Evolutionary conservation across 2,888 invertebrate species (phyloP).

Genomic region (Ennomos erosarius): DNA sequence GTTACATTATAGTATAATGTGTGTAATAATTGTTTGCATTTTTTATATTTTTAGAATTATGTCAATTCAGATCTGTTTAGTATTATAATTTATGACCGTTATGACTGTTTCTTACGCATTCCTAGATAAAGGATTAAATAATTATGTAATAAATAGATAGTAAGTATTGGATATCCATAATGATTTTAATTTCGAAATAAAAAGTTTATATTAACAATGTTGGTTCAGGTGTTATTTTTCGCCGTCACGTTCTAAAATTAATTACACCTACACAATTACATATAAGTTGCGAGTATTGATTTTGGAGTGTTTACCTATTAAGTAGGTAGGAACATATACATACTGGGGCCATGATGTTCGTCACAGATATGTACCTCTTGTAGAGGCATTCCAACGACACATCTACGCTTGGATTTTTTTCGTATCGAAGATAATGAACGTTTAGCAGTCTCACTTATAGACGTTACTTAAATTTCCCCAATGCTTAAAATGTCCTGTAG

Average conservation of each 20-base stretch:
- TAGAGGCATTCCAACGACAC: too few relatives aligned
- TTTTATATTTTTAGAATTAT: constrained; percentile 12
- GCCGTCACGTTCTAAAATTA: constrained; percentile 14
- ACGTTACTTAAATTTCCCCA: too few relatives aligned
- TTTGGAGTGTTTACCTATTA: too few relatives aligned
- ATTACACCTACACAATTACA: neutral
- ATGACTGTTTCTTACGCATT: constrained; percentile 32
- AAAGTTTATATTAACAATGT: constrained; percentile 42
- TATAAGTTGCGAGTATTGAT: too few relatives aligned
- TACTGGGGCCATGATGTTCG: too few relatives aligned
- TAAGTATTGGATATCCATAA: constrained; percentile 31
- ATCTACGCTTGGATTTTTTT: too few relatives aligned
- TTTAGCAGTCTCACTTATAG: too few relatives aligned
- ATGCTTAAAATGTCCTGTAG: too few relatives aligned
- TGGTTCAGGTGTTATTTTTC: constrained; percentile 39
- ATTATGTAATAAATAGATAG: constrained; percentile 28
- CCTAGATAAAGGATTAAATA: constrained; percentile 26
- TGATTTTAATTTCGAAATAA: constrained; percentile 34
- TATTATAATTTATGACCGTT: constrained; percentile 28
- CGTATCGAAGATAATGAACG: too few relatives aligned
- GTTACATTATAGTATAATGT: too few relatives aligned
- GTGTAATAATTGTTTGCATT: constrained; percentile 32
- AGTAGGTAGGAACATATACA: too few relatives aligned
- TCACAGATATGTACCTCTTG: too few relatives aligned
- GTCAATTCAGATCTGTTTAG: constrained; percentile 30